phyloP scores from a whole-genome alignment of 2,113 vertebrate species.

The Prionailurus viverrinus region DNA sequence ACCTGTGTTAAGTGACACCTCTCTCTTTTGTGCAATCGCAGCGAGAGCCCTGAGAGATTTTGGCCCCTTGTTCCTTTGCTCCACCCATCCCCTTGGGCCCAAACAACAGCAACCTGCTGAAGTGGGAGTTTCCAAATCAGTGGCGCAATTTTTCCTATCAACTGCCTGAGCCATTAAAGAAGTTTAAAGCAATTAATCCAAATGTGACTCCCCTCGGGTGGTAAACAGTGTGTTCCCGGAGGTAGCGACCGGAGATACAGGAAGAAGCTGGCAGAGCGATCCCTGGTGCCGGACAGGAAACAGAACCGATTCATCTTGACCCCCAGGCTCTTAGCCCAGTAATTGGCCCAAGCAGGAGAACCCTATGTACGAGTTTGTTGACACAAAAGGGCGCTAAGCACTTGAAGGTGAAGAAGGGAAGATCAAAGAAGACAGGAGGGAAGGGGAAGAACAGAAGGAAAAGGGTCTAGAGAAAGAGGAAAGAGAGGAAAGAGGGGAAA shows the following conservation, averaged over 20 bases:
- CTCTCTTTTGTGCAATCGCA: neutral
- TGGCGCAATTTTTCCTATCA: neutral
- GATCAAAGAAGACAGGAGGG: neutral
- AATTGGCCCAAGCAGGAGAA: neutral
- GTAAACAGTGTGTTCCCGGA: neutral
- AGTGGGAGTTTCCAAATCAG: neutral
- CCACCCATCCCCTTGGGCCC: neutral
- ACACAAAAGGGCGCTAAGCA: neutral
- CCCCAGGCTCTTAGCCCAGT: neutral
- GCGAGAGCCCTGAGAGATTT: neutral
- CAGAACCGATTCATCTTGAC: neutral
- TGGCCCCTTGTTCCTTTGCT: neutral
- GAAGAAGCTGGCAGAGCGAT: neutral
- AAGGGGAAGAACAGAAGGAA: neutral
- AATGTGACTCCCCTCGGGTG: neutral
- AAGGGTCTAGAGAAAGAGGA: neutral
- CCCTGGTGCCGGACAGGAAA: neutral
- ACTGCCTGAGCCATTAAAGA: neutral
- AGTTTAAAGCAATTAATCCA: neutral
- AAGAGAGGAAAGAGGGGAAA: neutral
- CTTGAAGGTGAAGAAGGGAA: neutral
- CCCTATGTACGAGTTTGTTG: neutral
- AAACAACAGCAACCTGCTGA: neutral
- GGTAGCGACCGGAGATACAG: too few species aligned
- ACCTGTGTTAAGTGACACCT: neutral